Evolutionary conservation across 2,888 invertebrate genomes (phyloP), one percentile per base, ranked within the genome.

Genomic region (Cheilosia pagana): DNA sequence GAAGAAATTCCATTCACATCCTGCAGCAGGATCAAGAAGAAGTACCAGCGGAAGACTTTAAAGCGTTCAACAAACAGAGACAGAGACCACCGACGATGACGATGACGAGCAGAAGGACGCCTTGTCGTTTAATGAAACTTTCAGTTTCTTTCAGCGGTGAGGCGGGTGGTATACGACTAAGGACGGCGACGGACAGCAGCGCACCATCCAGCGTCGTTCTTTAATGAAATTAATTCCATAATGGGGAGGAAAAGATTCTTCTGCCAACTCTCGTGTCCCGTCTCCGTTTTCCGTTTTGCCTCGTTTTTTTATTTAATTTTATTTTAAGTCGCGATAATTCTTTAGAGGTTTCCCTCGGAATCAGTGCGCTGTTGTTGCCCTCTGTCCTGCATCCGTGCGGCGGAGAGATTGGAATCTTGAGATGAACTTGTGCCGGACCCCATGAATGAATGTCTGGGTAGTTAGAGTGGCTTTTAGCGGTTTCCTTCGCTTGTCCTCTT

Each of bases 311-410:
- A 39, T 79, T 85, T 76, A 79, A 75, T 83, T 81, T 81, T 62
- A 81, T 85, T 85, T 85, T 67, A 79, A 85, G 75, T 76, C 85
- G 79, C 79, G 85, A 85, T 85, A 79, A 85, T 85, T 85, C 85
- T 71, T 76, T 57, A 28, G 50, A 31, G 53, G 72, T 77, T 72
- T 75, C 63, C 63, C n/a, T 6, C 55, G 41, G 55, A 81, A 75
- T 78, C 53, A 50, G 52, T 21, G 48, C 10, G 4, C 60, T 28
- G 23, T 57, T 65, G 72, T 57, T 65, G 72, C 48, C 41, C 48
- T 48, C 4, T 12, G 14, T 50, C 55, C 65, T 7, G 55, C 57
- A 48, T 70, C 77, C 39, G 60, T 41, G 53, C 23, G 53, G 19
- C 16, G 19, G 57, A 3, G 41, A 57, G 62, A 48, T 53, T 53